Base-by-base conservation (phyloP, 1,140 invertebrate species). In the Armadillidium nasatum region DNA sequence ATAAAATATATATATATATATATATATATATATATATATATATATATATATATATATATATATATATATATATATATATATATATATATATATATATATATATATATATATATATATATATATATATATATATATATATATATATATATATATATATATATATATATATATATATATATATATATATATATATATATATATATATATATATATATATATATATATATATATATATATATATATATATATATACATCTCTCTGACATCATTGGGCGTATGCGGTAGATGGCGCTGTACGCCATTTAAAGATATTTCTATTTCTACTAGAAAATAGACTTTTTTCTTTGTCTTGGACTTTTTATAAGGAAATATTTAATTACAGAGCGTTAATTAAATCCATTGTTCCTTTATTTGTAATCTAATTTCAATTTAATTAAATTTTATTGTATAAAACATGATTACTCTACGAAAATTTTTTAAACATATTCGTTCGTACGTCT, bases 71-170 rank as follows among this genome's bases (percentile, higher is more conserved):
- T 33, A 33, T 6, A 3, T 6, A 33, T 33, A 33, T 33, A n/a
- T 33, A 33, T 33, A 33, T 33, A 33, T 33, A 33, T 33, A 33
- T 33, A 33, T 33, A 33, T 33, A 33, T 33, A 19, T 15, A 60
- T 60, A 60, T 60, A 60, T 60, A 60, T 60, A 60, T 60, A 60
- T 60, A 60, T 60, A 60, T 60, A 60, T 50, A 60, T 60, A 60
- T 60, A 50, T 60, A 60, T 60, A 60, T 60, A 60, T 60, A 60
- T 2, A 60, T 60, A 60, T 60, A 60, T 60, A 60, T 60, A 60
- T 15, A n/a, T 60, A 60, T 60, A 60, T 60, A 60, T 60, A 60
- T 60, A 60, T 60, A 60, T 60, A 60, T 60, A 50, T 60, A 60
- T 60, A 60, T 60, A 60, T 60, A 15, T 15, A 15, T 2, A 15